Base-by-base conservation (phyloP, 1,140 invertebrate genomes). In the Papilio glaucus region DNA sequence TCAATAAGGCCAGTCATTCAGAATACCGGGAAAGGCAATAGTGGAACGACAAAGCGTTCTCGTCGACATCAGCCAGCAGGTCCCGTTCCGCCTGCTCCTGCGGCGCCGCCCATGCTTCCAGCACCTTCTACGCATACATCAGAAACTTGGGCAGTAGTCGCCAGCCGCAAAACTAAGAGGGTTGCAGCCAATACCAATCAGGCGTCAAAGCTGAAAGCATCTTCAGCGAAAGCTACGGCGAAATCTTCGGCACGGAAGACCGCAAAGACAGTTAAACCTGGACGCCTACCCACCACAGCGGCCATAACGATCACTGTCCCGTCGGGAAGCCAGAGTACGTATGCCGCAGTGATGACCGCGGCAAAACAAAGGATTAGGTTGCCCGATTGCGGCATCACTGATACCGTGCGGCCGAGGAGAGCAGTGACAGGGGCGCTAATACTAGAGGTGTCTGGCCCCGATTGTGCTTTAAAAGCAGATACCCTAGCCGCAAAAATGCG, bases 291-390 rank as follows among this genome's bases (percentile, higher is more conserved):
- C 8, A 61, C 57, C n/a, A 70, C 73, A 1, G 74, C 72, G 2
- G 74, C 72, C 0, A 62, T 76, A 3, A 42, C 70, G 0, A 33
- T 78, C 1, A 75, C 74, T 1, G 21, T 76, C 0, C 69, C 72
- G 0, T 65, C 74, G 33, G 74, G 39, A 4, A 57, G 57, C 0
- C 12, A 45, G 5, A 12, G 29, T 5, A 76, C 74, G 0, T 76
- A 76, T 15, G 74, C 49, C 3, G 41, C 62, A 4, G 74, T 74
- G 12, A 76, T 79, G 70, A n/a, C 33, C 0, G 67, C 71, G 0
- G 77, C 73, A 4, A 79, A 76, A 29, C n/a, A 70, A 7, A 62
- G 49, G 1, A 49, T 79, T 3, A 53, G 61, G 21, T 38, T 76
- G n/a, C 10, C 70, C 0, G 77, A 76, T 0, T 21, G 69, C 12